phyloP scores from a whole-genome alignment of 2,113 vertebrate genomes.

The Tonatia bakeri region DNA sequence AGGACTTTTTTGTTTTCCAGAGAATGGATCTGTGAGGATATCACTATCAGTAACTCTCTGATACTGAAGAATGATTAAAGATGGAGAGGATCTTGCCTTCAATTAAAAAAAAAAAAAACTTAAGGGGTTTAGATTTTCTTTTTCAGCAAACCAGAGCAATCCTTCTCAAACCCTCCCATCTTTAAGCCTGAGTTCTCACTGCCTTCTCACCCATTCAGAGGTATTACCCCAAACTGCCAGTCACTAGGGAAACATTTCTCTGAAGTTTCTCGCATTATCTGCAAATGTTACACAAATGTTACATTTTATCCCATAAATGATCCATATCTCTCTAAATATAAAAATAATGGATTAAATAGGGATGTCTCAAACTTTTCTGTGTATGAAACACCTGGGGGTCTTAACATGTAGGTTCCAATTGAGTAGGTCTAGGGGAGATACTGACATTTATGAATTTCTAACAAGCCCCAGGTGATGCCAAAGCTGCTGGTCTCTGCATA shows the following conservation, averaged over 20 bases:
- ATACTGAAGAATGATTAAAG: background rate
- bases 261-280: background rate
- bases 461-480: background rate
- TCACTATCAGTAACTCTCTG: background rate
- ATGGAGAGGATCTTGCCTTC: background rate
- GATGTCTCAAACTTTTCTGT: background rate
- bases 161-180: background rate
- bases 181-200: background rate
- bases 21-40: background rate
- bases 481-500: background rate
- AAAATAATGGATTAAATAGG: background rate
- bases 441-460: background rate
- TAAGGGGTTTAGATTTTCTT: slow-evolving; percentile 10
- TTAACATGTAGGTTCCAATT: background rate
- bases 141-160: background rate
- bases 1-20: slow-evolving; percentile 1
- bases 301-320: background rate
- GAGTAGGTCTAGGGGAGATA: background rate
- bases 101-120: background rate
- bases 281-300: background rate
- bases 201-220: background rate
- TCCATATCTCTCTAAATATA: background rate
- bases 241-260: background rate
- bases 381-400: background rate
- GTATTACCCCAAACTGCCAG: background rate